These are phyloP conservation scores for Tachycineta bicolor DNA, from an alignment of 2,113 vertebrate genomes.

Conservation along the genomic window DNA sequence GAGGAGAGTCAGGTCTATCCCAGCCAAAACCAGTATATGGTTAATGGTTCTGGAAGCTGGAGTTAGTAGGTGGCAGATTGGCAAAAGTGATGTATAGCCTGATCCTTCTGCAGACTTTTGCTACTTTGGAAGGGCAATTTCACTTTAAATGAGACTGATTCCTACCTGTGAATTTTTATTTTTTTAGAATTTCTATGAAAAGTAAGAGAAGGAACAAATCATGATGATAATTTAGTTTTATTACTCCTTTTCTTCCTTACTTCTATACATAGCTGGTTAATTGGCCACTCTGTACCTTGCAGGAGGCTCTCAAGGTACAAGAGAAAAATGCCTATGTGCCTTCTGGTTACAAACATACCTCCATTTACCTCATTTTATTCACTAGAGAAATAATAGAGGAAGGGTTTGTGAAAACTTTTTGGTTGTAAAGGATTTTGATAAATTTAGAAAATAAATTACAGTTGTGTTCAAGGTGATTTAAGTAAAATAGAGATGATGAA, in stretches of 20 bases:
- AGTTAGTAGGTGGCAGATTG: not conserved
- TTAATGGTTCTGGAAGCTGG: not conserved
- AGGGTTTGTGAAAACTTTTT: not conserved
- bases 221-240: not conserved
- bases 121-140: not conserved
- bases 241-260: not conserved
- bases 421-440: not conserved
- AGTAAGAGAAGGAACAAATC: not conserved
- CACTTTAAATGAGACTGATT: not conserved
- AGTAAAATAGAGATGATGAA: conserved; percentile 24
- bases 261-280: not conserved
- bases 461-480: conserved; percentile 11
- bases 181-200: not conserved
- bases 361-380: not conserved
- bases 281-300: not conserved
- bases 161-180: not conserved
- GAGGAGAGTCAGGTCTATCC: not conserved
- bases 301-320: not conserved
- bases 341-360: not conserved
- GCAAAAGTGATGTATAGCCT: not conserved
- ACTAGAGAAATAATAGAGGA: not conserved
- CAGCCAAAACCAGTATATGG: not conserved
- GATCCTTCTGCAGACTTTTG: not conserved
- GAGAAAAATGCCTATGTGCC: not conserved
- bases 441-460: conserved; percentile 30